These are phyloP conservation scores for Chloroceryle aenea DNA, from an alignment of 2,113 vertebrate genomes.

Conservation along the genomic window DNA sequence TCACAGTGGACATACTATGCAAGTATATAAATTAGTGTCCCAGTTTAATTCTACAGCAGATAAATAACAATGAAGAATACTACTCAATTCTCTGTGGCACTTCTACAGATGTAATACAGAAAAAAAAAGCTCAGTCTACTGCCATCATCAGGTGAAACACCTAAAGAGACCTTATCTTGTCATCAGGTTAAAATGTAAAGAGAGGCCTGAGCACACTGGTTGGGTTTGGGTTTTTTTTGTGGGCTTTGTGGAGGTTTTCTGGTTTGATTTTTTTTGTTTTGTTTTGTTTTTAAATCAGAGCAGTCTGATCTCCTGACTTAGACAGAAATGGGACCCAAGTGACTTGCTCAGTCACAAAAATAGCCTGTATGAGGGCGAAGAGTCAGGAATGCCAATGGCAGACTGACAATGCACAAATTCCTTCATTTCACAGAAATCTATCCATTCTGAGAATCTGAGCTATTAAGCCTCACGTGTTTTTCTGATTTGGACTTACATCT, in stretches of 20 bases:
- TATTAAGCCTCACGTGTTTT: background rate
- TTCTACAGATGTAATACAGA: background rate
- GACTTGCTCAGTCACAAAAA: background rate
- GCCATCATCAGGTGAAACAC: background rate
- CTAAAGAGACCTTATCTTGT: background rate
- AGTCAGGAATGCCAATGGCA: background rate
- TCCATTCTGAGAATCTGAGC: background rate
- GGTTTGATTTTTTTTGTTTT: background rate
- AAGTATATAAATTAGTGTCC: background rate
- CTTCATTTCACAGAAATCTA: background rate
- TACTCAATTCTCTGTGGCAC: background rate
- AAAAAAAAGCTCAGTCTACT: background rate
- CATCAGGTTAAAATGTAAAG: background rate
- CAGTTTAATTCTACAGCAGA: background rate
- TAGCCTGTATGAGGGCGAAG: background rate
- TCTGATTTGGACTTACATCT: background rate
- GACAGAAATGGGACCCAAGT: background rate
- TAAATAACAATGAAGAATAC: background rate
- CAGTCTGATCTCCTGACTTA: background rate
- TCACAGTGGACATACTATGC: too few relatives aligned
- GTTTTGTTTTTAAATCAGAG: background rate
- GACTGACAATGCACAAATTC: background rate
- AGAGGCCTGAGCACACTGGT: background rate
- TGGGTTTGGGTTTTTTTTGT: background rate
- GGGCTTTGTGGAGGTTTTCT: background rate